Conservation (phyloP, 2,888 invertebrate genomes). For the Dichetophora obliterata region DNA sequence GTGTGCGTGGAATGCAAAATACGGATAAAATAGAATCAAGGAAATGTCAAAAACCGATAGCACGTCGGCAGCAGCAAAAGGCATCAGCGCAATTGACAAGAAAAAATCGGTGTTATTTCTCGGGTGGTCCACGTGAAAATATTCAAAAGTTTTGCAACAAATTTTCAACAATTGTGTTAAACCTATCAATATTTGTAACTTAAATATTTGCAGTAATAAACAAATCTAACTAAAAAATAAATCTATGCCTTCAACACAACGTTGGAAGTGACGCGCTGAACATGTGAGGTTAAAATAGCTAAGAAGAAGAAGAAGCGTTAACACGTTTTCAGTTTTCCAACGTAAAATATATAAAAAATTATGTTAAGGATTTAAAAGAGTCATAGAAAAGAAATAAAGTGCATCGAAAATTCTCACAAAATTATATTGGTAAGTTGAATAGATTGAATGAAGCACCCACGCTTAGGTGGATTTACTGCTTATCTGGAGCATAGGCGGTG, state of each 20-base stretch:
- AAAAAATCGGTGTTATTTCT: conserved; percentile 5
- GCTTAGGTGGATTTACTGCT: conserved; percentile 25
- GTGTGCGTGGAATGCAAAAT: neutral
- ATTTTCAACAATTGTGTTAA: conserved; percentile 15
- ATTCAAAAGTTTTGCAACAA: conserved; percentile 26
- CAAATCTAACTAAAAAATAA: conserved; percentile 26
- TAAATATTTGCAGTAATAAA: conserved; percentile 31
- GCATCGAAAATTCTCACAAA: neutral
- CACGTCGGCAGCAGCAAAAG: neutral
- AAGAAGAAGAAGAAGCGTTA: conserved; percentile 47
- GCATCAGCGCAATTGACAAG: neutral
- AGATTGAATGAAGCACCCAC: neutral
- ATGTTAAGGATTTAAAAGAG: conserved; percentile 15
- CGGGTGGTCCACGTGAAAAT: conserved; percentile 23
- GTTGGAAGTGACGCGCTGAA: conserved; percentile 54
- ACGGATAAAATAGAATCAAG: neutral
- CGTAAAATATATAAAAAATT: neutral
- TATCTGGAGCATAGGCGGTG: conserved; percentile 1
- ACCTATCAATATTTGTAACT: conserved; percentile 40
- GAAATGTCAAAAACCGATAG: conserved; percentile 23
- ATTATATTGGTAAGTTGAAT: neutral
- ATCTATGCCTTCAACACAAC: neutral
- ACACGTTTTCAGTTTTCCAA: conserved; percentile 45
- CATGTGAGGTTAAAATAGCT: conserved; percentile 67
- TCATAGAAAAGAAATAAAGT: neutral